Base-by-base conservation (phyloP, 2,113 vertebrate genomes). In the Pterocles orientalis region DNA sequence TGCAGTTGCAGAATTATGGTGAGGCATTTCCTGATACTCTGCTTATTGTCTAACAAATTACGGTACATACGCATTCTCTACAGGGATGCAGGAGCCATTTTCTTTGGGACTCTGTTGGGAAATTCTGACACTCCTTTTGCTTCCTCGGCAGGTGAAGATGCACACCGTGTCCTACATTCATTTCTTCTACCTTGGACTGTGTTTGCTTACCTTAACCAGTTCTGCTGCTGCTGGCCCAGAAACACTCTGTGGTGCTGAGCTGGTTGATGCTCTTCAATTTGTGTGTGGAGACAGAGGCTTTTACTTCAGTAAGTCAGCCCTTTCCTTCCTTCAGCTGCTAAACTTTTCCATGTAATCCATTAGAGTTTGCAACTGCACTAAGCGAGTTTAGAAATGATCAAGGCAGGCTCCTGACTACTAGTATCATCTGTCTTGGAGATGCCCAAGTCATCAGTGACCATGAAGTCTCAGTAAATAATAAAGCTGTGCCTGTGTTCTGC, bases 271-370 rank as follows among this genome's bases (percentile, higher is more conserved):
- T 96, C 99, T 99, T 97, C 99, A 99, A 98, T 99, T 99, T 86
- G 99, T 99, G 95, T 99, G 99, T 92, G 99, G 99, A 97, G 99
- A 99, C 89, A 99, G 99, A 98, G 99, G 99, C 97, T 99, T 99
- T 98, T 99, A 99, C 98, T 99, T 99, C 99, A 99, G 99, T 99
- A 99, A 99, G 99, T 99, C 97, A 98, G 98, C 83, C 47, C 95
- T 97, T 98, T 98, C 96, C 96, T 97, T 98, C 96, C 86, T 97
- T 97, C 97, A 95, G 89, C 94, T 97, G 36, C 95, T 94, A 81
- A 96, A 92, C 66, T 86, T 93, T 94, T 92, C 71, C 87, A 78
- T 77, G 77, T 94, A 97, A 95, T 93, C 75, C 86, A 82, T 66
- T 97, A 97, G 81, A 68, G 17, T 75, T 75, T 93, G 45, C 75